Percentiles rank a stretch among this genome's conserved stretches.
Evolutionary conservation across 2,113 vertebrate species (phyloP).

Genomic region (Ranitomeya imitator): DNA sequence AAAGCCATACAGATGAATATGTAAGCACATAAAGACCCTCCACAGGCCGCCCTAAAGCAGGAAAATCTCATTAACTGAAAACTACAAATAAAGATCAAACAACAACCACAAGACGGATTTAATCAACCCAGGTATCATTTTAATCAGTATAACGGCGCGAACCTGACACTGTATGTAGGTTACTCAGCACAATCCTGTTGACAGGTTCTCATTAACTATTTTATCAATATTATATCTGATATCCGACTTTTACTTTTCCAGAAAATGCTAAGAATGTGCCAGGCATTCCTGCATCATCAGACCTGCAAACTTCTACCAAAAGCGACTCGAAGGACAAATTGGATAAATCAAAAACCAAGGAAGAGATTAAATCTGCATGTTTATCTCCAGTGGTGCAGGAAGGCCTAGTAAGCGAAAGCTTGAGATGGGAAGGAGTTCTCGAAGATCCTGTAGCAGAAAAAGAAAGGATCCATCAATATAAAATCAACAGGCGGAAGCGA

Average conservation of each 20-base stretch:
- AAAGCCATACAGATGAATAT: too few species aligned
- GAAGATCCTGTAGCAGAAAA: constrained; percentile 79
- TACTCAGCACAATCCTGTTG: too few species aligned
- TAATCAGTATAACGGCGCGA: too few species aligned
- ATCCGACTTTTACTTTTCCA: constrained; percentile 61
- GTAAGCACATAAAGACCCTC: too few species aligned
- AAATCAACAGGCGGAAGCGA: constrained; percentile 77
- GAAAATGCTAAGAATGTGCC: constrained; percentile 62
- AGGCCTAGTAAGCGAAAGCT: constrained; percentile 68
- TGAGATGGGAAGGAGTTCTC: constrained; percentile 83
- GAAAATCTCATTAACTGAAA: too few species aligned
- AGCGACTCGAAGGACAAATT: constrained; percentile 55
- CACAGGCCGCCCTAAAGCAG: too few species aligned
- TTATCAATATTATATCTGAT: not conserved
- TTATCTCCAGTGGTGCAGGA: not conserved
- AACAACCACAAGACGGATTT: too few species aligned
- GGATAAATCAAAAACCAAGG: constrained; percentile 6
- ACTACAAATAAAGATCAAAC: too few species aligned
- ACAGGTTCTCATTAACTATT: not conserved
- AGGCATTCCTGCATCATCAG: not conserved
- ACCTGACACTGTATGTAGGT: too few species aligned
- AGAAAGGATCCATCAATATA: constrained; percentile 76
- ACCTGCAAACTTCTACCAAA: constrained; percentile 41
- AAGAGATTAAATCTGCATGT: constrained; percentile 29
- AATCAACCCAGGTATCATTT: too few species aligned